Conservation (phyloP, 2,113 vertebrate species). For the Dasyurus viverrinus region DNA sequence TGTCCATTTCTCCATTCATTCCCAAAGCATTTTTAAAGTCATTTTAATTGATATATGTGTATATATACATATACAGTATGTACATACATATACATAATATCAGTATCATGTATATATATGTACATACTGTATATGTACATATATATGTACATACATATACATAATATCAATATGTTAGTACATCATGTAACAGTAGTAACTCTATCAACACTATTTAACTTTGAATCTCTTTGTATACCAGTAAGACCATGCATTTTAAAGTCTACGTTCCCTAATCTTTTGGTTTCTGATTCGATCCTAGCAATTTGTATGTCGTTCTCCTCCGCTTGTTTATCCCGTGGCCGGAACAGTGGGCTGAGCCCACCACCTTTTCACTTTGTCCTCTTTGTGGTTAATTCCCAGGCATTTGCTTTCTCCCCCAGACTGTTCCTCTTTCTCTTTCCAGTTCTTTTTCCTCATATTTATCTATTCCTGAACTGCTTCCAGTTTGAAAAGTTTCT, state of each 20-base stretch:
- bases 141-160: too few relatives aligned
- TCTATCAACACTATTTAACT: neutral
- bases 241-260: neutral
- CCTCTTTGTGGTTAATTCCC: slow-evolving; percentile 24
- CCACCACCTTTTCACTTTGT: neutral
- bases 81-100: too few relatives aligned
- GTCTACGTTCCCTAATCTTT: neutral
- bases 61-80: too few relatives aligned
- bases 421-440: neutral
- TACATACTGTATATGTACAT: too few relatives aligned
- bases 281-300: neutral
- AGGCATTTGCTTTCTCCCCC: neutral
- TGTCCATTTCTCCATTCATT: neutral
- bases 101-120: too few relatives aligned
- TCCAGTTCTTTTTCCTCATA: neutral
- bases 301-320: neutral
- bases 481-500: slow-evolving; percentile 51
- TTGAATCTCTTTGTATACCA: neutral
- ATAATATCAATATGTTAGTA: neutral
- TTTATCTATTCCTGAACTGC: slow-evolving; percentile 24
- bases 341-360: neutral
- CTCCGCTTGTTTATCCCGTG: neutral
- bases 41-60: neutral
- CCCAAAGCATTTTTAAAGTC: neutral
- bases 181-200: neutral